A percentile compares a stretch with the other conserved stretches of the same genome.
Conservation (phyloP, 2,797 vertebrate species). For the Gouania willdenowi region DNA sequence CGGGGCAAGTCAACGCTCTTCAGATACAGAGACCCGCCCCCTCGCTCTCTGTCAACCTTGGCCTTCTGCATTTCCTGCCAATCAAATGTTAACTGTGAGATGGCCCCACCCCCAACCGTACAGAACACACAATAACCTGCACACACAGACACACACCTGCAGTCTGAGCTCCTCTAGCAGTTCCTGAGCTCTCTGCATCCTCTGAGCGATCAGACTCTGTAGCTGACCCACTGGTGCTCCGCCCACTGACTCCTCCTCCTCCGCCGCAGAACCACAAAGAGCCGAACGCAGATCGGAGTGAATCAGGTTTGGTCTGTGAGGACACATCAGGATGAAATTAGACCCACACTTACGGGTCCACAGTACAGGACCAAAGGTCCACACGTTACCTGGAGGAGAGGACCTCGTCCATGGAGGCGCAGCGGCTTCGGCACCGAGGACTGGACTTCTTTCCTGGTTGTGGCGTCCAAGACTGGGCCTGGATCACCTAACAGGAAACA, state of each 20-base stretch:
- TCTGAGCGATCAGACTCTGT: conserved; percentile 89
- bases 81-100: not conserved
- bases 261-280: conserved; percentile 44
- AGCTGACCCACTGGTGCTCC: conserved; percentile 75
- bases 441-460: conserved; percentile 84
- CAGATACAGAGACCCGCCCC: conserved; percentile 45
- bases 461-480: conserved; percentile 79
- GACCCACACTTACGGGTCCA: too few relatives aligned
- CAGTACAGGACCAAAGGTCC: too few relatives aligned
- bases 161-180: conserved; percentile 88
- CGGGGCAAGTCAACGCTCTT: conserved; percentile 67
- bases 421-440: conserved; percentile 81
- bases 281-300: conserved; percentile 53
- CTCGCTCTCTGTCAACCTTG: conserved; percentile 42
- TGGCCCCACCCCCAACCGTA: too few relatives aligned
- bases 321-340: too few relatives aligned
- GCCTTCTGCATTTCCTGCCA: conserved; percentile 59
- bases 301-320: conserved; percentile 52
- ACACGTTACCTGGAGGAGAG: conserved; percentile 68
- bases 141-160: conserved; percentile 56
- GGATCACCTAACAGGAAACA: conserved; percentile 35
- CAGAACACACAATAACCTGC: too few relatives aligned
- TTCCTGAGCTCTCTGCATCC: conserved; percentile 94
- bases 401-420: conserved; percentile 84
- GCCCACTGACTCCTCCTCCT: conserved; percentile 58